Conservation (phyloP, 2,888 invertebrate species). For the Ormia ochracea region DNA sequence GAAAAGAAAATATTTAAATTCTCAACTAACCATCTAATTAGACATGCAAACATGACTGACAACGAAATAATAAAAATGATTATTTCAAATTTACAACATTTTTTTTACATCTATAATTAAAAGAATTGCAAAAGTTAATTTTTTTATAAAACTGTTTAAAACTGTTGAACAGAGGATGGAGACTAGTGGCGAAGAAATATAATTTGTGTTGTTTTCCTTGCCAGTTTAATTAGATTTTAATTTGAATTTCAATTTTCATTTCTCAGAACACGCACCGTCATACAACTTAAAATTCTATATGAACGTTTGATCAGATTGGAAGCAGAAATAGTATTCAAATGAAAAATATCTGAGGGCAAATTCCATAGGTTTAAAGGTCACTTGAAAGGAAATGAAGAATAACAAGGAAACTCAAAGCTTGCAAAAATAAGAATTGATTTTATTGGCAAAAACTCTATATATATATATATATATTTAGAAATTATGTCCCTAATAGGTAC, state of each 20-base stretch:
- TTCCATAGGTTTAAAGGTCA: no score
- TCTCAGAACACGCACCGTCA: slow-evolving; percentile 39
- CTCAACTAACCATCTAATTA: neutral
- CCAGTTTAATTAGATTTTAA: slow-evolving; percentile 29
- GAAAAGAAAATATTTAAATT: neutral
- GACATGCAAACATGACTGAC: slow-evolving; percentile 44
- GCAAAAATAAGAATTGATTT: no score
- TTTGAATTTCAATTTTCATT: slow-evolving; percentile 23
- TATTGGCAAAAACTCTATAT: no score
- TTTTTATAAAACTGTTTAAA: slow-evolving; percentile 11
- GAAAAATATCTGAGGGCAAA: no score
- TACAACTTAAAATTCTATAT: neutral
- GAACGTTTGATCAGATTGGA: slow-evolving; percentile 15
- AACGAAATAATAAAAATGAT: neutral
- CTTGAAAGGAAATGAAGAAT: no score
- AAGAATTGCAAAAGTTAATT: slow-evolving; percentile 19
- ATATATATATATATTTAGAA: no score
- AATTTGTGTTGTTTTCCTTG: neutral
- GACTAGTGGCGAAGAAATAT: neutral
- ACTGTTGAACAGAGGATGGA: neutral
- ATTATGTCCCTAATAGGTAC: no score
- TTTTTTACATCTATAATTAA: slow-evolving; percentile 31
- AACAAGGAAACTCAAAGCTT: no score
- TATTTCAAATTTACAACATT: slow-evolving; percentile 20
- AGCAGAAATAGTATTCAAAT: no score